These are phyloP conservation scores for Gastrophysa polygoni DNA, from an alignment of 2,888 invertebrate species.

Conservation along the genomic window DNA sequence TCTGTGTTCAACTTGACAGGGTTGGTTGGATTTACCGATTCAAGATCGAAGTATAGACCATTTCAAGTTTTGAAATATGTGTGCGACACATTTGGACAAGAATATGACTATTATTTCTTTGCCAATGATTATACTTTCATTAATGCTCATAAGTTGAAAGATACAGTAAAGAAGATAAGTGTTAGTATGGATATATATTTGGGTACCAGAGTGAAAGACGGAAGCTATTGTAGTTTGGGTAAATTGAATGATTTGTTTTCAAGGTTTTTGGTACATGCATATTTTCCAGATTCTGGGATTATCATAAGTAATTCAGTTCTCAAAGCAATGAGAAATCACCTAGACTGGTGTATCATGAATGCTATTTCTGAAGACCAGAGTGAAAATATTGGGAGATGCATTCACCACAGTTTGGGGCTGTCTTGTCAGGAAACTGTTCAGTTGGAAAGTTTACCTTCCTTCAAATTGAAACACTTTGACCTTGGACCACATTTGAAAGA, in stretches of 20 bases:
- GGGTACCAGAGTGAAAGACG: constrained; percentile 70
- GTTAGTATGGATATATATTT: constrained; percentile 85
- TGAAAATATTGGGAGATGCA: constrained; percentile 88
- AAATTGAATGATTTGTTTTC: constrained; percentile 34
- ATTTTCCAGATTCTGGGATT: constrained; percentile 75
- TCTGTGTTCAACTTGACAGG: constrained; percentile 53
- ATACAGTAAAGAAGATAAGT: constrained; percentile 77
- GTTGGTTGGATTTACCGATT: constrained; percentile 88
- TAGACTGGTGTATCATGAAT: constrained; percentile 91
- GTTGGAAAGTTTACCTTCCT: constrained; percentile 55
- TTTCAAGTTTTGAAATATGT: constrained; percentile 91
- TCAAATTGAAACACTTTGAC: constrained; percentile 59
- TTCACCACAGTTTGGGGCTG: constrained; percentile 71
- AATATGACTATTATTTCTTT: constrained; percentile 92
- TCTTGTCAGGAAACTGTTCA: constrained; percentile 66
- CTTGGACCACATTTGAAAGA: constrained; percentile 56
- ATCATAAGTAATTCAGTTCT: constrained; percentile 87
- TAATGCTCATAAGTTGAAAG: constrained; percentile 75
- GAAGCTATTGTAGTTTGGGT: constrained; percentile 74
- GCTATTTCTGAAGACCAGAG: constrained; percentile 82
- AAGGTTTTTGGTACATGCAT: neutral
- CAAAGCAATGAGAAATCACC: constrained; percentile 73
- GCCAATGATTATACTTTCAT: constrained; percentile 85
- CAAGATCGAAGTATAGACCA: constrained; percentile 74
- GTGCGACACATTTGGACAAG: constrained; percentile 85